Percentiles rank a stretch among this genome's conserved stretches.
Conservation (phyloP, 2,888 invertebrate genomes). For the Campaea margaritaria region DNA sequence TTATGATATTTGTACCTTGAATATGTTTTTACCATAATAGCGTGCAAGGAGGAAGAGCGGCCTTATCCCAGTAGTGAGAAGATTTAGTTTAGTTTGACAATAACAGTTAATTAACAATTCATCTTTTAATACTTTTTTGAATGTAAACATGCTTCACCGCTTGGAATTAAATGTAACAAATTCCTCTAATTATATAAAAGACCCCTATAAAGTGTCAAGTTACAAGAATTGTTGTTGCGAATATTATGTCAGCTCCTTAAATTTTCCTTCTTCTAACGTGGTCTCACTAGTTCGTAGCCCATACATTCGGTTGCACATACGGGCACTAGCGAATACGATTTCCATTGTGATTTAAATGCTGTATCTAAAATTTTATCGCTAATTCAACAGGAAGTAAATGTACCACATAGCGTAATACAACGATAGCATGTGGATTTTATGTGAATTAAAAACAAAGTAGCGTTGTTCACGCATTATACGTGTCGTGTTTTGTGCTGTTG, state of each 20-base stretch:
- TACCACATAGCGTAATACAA: slow-evolving; percentile 62
- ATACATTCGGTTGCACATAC: slow-evolving; percentile 25
- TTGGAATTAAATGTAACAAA: too few relatives aligned
- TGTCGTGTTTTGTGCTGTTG: slow-evolving; percentile 56
- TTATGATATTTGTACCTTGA: not conserved
- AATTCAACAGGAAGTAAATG: slow-evolving; percentile 75
- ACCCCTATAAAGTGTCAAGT: too few relatives aligned
- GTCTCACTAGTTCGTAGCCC: slow-evolving; percentile 34
- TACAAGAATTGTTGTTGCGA: too few relatives aligned
- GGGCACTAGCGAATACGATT: slow-evolving; percentile 49
- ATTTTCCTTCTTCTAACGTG: slow-evolving; percentile 25
- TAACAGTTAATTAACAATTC: too few relatives aligned
- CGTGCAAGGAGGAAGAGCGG: too few relatives aligned
- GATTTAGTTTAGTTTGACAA: too few relatives aligned
- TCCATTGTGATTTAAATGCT: slow-evolving; percentile 47
- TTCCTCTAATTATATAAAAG: too few relatives aligned
- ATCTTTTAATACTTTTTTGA: too few relatives aligned
- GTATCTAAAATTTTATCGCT: slow-evolving; percentile 57
- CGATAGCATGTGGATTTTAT: slow-evolving; percentile 75
- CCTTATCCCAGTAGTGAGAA: too few relatives aligned
- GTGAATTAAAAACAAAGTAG: slow-evolving; percentile 59
- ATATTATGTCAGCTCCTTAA: not conserved
- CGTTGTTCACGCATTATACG: slow-evolving; percentile 50
- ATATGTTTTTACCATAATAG: too few relatives aligned
- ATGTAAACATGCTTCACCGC: too few relatives aligned